Base-by-base conservation (phyloP, 2,888 invertebrate species). In the Xanthorhoe designata region DNA sequence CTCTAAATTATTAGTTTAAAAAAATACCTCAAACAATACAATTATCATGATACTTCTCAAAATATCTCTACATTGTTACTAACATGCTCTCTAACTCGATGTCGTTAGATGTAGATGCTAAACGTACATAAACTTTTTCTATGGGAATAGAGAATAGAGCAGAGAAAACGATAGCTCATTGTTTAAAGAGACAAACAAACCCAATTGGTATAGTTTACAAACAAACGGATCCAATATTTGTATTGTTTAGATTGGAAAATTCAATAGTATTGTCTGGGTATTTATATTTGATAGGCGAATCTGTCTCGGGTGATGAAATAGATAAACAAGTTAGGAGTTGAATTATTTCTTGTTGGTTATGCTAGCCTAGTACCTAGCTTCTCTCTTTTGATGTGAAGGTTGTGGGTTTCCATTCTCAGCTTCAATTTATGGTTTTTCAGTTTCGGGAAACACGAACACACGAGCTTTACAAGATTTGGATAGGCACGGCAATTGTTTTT, bases 201-300 rank as follows among this genome's bases (percentile, higher is more conserved):
- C 50, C 63, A 71, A 67, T 72, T 67, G 57, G n/a, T 53, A 61
- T 66, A 63, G 75, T 77, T 80, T 79, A 82, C 77, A 83, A 83
- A 82, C 75, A 77, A 67, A 72, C 15, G 61, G 60, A 55, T 54
- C 60, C 62, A 64, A 72, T 64, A 64, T 45, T 68, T 60, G 65
- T 47, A 65, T 74, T 72, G 71, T 69, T 73, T 73, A 64, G 68
- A 73, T 52, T 60, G 35, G 29, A 70, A 69, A 68, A 71, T 73
- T 78, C 74, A 75, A 79, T 78, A 3, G 68, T 67, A 79, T 79
- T 79, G 79, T 81, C 47, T 64, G 53, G 18, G 29, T 64, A 59
- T 64, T 70, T 59, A 52, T 29, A 51, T 64, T 54, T 59, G 24
- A 59, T 54, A 17, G 49, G n/a, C 9, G 15, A 42, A 35, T 18